Base-by-base conservation (phyloP, 1,140 invertebrate genomes). In the Dinothrombium tinctorium region DNA sequence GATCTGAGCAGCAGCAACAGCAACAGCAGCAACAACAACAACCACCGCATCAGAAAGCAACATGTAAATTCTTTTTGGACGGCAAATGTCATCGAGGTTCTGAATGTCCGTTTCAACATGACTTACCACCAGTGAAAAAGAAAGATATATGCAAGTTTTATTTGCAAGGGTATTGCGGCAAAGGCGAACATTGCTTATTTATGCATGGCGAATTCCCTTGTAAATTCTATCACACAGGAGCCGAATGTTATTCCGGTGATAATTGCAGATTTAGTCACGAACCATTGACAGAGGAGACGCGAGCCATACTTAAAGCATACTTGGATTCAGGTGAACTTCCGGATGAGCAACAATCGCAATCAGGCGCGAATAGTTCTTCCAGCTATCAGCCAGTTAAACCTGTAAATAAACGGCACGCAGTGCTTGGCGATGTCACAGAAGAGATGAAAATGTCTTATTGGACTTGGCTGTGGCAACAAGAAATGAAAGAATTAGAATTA, bases 191-290 rank as follows among this genome's bases (percentile, higher is more conserved):
- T 58, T 96, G 89, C 64, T 64, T 84, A 3, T 96, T 89, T 54
- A 81, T 95, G 75, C 89, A 96, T 64, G 73, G 76, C 50, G 86
- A 94, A 56, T 95, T 90, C 57, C 89, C 89, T 25, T 96, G 89
- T 61, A 94, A 94, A 66, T 92, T 80, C 63, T 92, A 76, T 55
- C 87, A 95, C 54, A 81, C 82, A 33, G 84, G 83, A 49, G 67
- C 81, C 49, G 73, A 76, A 35, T 94, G 87, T 59, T 69, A 67
- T 47, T 60, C 67, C 15, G 72, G 68, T 12, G 75, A 80, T 19
- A 74, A 56, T 20, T 96, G 89, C 62, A 83, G 89, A 60, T 95
- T 94, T 58, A 83, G 81, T 28, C 87, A 95, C 60, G 70, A 75
- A 47, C 74, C 80, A 0, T 60, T 95, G 0, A 73, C 68, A 51